A percentile compares a stretch with the other conserved stretches of the same genome.
Conservation (phyloP, 2,888 invertebrate species). For the Ceramica pisi region DNA sequence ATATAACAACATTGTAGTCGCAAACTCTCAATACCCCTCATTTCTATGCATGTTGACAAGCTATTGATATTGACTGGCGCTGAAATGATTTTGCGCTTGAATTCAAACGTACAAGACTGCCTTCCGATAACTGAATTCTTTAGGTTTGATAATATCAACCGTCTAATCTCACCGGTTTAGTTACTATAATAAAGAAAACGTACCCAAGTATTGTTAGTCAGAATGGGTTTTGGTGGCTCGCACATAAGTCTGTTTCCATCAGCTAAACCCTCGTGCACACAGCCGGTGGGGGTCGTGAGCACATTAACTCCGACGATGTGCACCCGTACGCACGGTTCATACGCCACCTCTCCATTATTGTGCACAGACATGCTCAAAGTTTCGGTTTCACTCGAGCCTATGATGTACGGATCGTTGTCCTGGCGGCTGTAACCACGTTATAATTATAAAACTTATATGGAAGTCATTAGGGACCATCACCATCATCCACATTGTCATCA, state of each 20-base stretch:
- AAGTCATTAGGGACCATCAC: neutral
- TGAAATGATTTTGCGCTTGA: too few relatives aligned
- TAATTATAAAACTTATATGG: neutral
- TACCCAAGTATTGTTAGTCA: conserved; percentile 17
- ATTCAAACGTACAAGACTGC: too few relatives aligned
- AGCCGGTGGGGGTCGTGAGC: conserved; percentile 10
- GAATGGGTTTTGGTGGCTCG: conserved; percentile 23
- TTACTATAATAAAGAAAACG: neutral
- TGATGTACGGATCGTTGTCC: conserved; percentile 58
- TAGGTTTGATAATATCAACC: neutral
- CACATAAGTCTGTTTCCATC: conserved; percentile 30
- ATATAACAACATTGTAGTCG: too few relatives aligned
- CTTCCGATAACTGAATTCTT: neutral
- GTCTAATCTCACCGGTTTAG: neutral
- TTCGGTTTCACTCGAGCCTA: conserved; percentile 73
- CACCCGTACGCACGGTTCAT: conserved; percentile 73
- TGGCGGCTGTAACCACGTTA: neutral
- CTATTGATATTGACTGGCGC: too few relatives aligned
- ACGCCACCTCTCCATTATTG: conserved; percentile 78
- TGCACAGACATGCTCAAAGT: conserved; percentile 59
- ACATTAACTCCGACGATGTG: conserved; percentile 60
- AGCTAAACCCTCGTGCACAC: conserved; percentile 8
- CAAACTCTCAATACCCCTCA: too few relatives aligned
- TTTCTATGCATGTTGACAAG: too few relatives aligned
- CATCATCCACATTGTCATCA: neutral